Evolutionary conservation across 2,113 vertebrate species (phyloP).

Genomic region (Neodontobutis hainanensis): DNA sequence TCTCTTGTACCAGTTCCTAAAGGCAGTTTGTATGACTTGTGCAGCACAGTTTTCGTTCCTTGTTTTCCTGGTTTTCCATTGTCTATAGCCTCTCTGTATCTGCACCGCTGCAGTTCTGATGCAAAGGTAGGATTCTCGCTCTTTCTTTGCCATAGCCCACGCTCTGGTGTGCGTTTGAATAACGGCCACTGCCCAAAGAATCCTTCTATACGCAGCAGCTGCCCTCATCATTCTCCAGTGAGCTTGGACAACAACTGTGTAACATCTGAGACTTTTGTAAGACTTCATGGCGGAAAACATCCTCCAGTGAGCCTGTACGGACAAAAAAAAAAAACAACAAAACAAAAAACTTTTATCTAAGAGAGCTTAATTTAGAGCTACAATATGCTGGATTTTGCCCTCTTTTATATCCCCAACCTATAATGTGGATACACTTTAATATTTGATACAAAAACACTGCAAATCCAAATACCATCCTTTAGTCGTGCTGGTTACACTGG

Average conservation of each 20-base stretch:
- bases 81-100: slow-evolving; percentile 82
- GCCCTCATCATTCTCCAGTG: slow-evolving; percentile 82
- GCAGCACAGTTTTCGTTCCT: slow-evolving; percentile 70
- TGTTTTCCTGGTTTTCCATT: slow-evolving; percentile 75
- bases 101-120: slow-evolving; percentile 71
- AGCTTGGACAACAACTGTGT: slow-evolving; percentile 80
- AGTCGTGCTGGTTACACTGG: background rate
- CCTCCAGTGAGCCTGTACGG: slow-evolving; percentile 82
- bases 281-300: slow-evolving; percentile 71
- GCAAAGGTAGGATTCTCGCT: slow-evolving; percentile 65
- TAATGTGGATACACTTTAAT: too few species aligned
- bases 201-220: slow-evolving; percentile 67
- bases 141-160: slow-evolving; percentile 60
- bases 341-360: slow-evolving; percentile 6
- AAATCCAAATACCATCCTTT: background rate
- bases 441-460: too few species aligned
- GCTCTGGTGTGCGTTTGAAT: slow-evolving; percentile 81
- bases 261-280: slow-evolving; percentile 76
- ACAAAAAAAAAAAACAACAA: slow-evolving; percentile 23
- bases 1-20: slow-evolving; percentile 75
- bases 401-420: too few species aligned
- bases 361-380: background rate
- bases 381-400: too few species aligned
- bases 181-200: slow-evolving; percentile 72
- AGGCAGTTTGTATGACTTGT: slow-evolving; percentile 80